Base-by-base conservation (phyloP, 2,113 vertebrate species). In the Takifugu bimaculatus region DNA sequence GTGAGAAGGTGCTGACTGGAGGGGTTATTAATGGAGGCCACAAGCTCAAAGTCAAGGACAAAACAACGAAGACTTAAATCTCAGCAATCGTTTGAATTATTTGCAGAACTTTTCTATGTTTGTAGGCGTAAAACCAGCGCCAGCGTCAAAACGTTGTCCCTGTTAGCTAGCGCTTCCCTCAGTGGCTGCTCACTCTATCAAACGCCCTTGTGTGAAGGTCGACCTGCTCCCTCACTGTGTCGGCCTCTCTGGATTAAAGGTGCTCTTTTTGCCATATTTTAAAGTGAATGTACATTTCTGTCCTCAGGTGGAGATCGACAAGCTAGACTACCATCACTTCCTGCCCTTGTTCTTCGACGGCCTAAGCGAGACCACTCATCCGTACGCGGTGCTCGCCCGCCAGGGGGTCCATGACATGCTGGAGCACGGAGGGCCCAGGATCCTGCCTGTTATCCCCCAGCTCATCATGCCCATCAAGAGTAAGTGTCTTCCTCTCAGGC, bases 381-480 rank as follows among this genome's bases (percentile, higher is more conserved):
- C 96, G 1, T 96, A 94, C 32, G 92, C 97, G 61, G 93, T 98
- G 86, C 94, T 98, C 48, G 94, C 94, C 75, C 93, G 93, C 48
- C 94, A 95, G 90, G 94, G 96, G 52, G 81, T 94, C 76, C 93
- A 96, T 60, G 96, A 98, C 86, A 83, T 99, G 93, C 88, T 99
- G 89, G 93, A 98, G 70, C 92, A 93, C 2, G 95, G 96, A 49
- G 94, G 93, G 54, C 84, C 81, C 85, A 95, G 94, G 89, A 94
- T 98, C 74, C 91, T 92, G 56, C 94, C 95, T 35, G 93, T 96
- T 83, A 87, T 98, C 71, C 95, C 95, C 42, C 93, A 95, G 81
- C 94, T 99, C 80, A 96, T 99, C 85, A 91, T 94, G 57, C 95
- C 94, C 67, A 94, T 96, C 83, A 96, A 92, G 89, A 95, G 94